A percentile compares a stretch with the other conserved stretches of the same genome.
These are phyloP conservation scores for Leptinotarsa tumamoca DNA, from an alignment of 2,888 invertebrate species.

Conservation along the genomic window DNA sequence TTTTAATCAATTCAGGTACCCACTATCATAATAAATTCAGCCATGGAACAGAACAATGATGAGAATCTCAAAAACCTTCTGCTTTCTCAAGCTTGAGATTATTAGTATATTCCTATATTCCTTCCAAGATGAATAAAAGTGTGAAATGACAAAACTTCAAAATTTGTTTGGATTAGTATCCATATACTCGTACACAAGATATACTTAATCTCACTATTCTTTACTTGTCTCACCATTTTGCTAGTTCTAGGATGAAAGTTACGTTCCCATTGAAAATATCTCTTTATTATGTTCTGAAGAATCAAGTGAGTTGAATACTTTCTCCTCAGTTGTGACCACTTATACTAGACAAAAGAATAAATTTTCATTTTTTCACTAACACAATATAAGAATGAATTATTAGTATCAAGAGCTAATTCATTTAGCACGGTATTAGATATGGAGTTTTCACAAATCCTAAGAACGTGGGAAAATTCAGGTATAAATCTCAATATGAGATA, in stretches of 20 bases:
- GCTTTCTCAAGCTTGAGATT: no score
- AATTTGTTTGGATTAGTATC: no score
- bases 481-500: not conserved
- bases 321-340: not conserved
- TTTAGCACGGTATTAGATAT: not conserved
- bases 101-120: no score
- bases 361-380: not conserved
- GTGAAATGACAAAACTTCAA: no score
- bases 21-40: no score
- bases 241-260: not conserved
- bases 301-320: not conserved
- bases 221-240: not conserved
- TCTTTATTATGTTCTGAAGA: not conserved
- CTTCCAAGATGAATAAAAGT: no score
- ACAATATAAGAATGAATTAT: not conserved
- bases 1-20: no score
- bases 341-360: not conserved
- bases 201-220: not conserved
- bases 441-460: conserved; percentile 11
- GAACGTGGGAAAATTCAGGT: not conserved
- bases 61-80: no score
- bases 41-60: no score
- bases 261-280: not conserved
- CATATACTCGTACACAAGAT: no score
- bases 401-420: not conserved